Evolutionary conservation across 1,140 invertebrate species (phyloP).

Genomic region (Psilanteris sp.): DNA sequence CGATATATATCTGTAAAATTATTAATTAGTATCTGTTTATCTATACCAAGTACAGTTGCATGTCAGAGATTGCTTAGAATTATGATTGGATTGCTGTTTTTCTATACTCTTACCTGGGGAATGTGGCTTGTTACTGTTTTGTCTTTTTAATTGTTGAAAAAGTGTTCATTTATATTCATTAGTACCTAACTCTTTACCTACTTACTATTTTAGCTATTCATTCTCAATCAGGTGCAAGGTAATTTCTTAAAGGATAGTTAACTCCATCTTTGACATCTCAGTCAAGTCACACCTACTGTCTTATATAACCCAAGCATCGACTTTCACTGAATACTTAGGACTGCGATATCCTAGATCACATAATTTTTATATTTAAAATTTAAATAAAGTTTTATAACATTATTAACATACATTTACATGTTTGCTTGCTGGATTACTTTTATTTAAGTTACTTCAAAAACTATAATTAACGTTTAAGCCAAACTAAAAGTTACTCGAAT

Average conservation of each 20-base stretch:
- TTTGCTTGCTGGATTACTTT: too few species aligned
- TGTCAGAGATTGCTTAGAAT: constrained; percentile 44
- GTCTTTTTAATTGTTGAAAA: constrained; percentile 47
- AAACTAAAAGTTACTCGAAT: too few species aligned
- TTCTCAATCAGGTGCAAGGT: constrained; percentile 7
- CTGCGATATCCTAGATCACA: background rate
- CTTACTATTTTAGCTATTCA: constrained; percentile 7
- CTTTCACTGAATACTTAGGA: constrained; percentile 23
- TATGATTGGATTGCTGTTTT: too few species aligned
- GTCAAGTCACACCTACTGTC: constrained; percentile 24
- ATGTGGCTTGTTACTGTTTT: constrained; percentile 50
- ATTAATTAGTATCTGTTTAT: constrained; percentile 32
- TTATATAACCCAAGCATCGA: constrained; percentile 19
- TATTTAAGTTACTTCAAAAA: too few species aligned
- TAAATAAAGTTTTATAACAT: too few species aligned
- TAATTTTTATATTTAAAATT: too few species aligned
- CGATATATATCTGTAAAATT: too few species aligned
- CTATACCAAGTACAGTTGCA: constrained; percentile 20
- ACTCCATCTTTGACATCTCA: constrained; percentile 4
- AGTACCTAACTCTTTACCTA: constrained; percentile 24
- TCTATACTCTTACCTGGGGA: too few species aligned
- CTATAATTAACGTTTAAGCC: too few species aligned
- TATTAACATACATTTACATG: too few species aligned
- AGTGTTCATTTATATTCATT: too few species aligned
- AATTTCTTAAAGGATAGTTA: constrained; percentile 16